Conservation (phyloP, 2,113 vertebrate genomes). For the Connochaetes taurinus region DNA sequence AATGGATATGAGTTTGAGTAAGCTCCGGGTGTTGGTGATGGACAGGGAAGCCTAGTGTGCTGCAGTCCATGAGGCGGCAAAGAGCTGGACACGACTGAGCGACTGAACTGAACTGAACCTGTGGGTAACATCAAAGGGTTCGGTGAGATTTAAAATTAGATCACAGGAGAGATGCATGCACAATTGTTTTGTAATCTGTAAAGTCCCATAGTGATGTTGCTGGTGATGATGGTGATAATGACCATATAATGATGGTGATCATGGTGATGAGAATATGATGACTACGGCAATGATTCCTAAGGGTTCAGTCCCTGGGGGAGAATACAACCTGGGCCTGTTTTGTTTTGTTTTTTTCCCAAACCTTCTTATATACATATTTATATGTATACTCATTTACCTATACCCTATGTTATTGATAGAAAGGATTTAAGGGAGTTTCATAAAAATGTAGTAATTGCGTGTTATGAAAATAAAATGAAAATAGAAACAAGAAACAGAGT, state of each 20-base stretch:
- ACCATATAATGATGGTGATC: background rate
- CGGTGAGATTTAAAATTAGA: no score
- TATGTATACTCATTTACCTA: no score
- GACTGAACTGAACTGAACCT: background rate
- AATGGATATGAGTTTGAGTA: background rate
- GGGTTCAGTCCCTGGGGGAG: background rate
- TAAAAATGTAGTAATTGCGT: rapidly evolving
- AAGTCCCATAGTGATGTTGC: background rate
- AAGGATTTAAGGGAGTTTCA: background rate
- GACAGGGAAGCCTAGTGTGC: background rate
- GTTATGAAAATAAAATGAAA: background rate
- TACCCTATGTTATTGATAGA: background rate
- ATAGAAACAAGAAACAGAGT: background rate
- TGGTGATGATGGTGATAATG: background rate
- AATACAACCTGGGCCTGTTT: rapidly evolving
- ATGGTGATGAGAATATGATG: no score
- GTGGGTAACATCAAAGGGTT: background rate
- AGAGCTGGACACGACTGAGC: background rate
- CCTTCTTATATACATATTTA: background rate
- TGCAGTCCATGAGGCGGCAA: background rate
- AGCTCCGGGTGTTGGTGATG: background rate
- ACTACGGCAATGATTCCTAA: background rate
- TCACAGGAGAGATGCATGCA: background rate
- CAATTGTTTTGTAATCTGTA: background rate
- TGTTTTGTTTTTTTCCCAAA: no score